phyloP scores from a whole-genome alignment of 2,113 vertebrate species.

The Saiga tatarica region DNA sequence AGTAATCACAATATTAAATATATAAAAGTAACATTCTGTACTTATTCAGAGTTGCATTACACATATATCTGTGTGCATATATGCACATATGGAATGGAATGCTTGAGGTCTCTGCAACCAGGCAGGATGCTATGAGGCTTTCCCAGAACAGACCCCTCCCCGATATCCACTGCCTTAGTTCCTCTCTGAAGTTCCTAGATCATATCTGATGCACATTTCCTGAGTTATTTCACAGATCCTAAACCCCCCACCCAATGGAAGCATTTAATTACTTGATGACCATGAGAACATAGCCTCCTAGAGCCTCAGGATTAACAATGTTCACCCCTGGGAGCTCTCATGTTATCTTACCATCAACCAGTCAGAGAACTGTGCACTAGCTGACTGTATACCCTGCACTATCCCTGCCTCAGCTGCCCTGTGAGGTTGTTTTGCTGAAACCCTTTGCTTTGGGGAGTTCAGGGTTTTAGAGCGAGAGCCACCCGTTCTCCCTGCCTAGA shows the following conservation, averaged over 20 bases:
- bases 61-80: background rate
- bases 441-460: background rate
- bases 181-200: background rate
- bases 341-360: background rate
- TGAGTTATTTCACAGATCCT: background rate
- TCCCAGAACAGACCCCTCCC: background rate
- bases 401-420: background rate
- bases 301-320: background rate
- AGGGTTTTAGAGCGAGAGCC: background rate
- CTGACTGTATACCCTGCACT: background rate
- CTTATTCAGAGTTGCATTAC: background rate
- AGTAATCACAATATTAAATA: background rate
- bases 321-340: background rate
- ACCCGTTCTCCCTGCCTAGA: background rate
- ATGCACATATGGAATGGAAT: background rate
- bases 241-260: background rate
- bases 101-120: background rate
- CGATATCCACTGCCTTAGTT: fast-evolving
- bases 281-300: background rate
- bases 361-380: background rate
- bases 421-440: background rate
- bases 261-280: background rate
- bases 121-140: background rate
- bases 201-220: background rate
- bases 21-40: background rate